phyloP scores from a whole-genome alignment of 1,140 invertebrate genomes.

The Lasioglossum albipes region DNA sequence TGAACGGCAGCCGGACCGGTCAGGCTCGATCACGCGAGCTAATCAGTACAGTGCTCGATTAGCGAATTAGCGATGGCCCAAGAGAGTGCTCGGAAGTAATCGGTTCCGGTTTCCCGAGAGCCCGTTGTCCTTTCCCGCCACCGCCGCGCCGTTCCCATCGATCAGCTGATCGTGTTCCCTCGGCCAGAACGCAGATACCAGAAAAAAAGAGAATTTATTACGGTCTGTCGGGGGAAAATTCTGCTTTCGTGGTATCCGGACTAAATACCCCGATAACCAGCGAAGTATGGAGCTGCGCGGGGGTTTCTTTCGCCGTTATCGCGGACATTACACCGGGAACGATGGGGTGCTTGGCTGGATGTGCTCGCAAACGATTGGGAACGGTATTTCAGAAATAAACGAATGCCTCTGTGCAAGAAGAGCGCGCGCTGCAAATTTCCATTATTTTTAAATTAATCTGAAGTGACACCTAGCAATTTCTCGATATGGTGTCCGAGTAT shows the following conservation, averaged over 20 bases:
- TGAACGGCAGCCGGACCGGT: background rate
- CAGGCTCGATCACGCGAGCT: slow-evolving; percentile 33
- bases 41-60: slow-evolving; percentile 49
- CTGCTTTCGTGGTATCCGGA: background rate
- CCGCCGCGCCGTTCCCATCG: slow-evolving; percentile 18
- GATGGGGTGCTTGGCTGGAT: background rate
- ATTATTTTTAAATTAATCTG: too few relatives aligned
- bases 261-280: slow-evolving; percentile 10
- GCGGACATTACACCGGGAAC: background rate
- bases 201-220: slow-evolving; percentile 47
- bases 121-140: background rate
- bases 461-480: too few relatives aligned
- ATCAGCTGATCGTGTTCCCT: slow-evolving; percentile 50
- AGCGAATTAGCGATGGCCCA: slow-evolving; percentile 45
- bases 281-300: background rate
- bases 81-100: slow-evolving; percentile 47
- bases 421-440: too few relatives aligned
- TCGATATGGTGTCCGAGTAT: too few relatives aligned
- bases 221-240: background rate
- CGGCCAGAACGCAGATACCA: slow-evolving; percentile 45
- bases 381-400: too few relatives aligned
- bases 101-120: slow-evolving; percentile 17
- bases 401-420: too few relatives aligned
- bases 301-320: background rate
- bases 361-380: too few relatives aligned